These are phyloP conservation scores for Lophotis ruficrista DNA, from an alignment of 2,113 vertebrate genomes.

Conservation along the genomic window DNA sequence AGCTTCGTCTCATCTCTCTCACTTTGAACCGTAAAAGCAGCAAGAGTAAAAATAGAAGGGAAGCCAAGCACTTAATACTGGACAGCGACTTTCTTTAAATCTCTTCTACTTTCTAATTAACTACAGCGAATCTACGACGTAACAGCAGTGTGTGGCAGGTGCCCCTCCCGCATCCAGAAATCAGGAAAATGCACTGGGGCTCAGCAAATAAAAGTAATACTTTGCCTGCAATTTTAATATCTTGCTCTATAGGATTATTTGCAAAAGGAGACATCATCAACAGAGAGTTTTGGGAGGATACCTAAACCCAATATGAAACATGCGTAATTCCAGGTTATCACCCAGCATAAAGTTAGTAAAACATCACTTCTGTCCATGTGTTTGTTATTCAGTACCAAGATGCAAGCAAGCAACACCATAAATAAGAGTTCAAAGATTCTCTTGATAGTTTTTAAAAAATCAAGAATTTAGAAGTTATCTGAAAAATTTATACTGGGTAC, in stretches of 20 bases:
- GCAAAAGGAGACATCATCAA: background rate
- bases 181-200: fast-evolving
- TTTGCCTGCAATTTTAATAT: background rate
- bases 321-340: background rate
- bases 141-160: background rate
- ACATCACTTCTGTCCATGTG: background rate
- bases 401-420: background rate
- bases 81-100: background rate
- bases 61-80: conserved; percentile 14
- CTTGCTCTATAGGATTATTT: background rate
- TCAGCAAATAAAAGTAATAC: background rate
- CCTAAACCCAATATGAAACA: background rate
- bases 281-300: background rate
- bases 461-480: background rate
- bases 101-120: background rate
- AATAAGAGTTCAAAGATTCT: background rate
- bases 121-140: fast-evolving
- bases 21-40: conserved; percentile 28
- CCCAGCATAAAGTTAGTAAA: background rate
- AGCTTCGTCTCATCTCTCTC: background rate
- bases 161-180: background rate
- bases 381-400: background rate
- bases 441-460: background rate
- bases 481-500: background rate
- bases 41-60: background rate